A percentile compares a stretch with the other conserved stretches of the same genome.
Evolutionary conservation across 2,113 vertebrate genomes (phyloP).

Genomic region (Anolis sagrei): DNA sequence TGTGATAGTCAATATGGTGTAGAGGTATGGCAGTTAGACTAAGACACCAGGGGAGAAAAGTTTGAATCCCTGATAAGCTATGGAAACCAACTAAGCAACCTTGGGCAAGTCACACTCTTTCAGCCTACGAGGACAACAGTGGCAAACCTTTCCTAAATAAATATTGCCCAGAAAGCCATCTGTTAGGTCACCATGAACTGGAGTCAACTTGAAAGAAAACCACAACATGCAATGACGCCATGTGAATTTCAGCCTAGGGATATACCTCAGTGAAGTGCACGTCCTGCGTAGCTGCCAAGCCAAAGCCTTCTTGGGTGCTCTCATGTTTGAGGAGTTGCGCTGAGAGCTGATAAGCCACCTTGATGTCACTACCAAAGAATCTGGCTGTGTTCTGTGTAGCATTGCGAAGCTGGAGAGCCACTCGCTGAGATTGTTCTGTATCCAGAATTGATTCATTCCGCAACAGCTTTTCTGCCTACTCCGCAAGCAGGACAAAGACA

Average conservation of each 20-base stretch:
- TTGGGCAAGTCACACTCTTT: too few species aligned
- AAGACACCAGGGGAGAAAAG: too few species aligned
- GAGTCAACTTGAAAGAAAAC: too few species aligned
- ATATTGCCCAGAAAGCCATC: too few species aligned
- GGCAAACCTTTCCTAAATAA: too few species aligned
- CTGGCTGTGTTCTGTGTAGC: constrained; percentile 79
- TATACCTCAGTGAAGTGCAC: constrained; percentile 93
- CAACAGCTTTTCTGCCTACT: constrained; percentile 82
- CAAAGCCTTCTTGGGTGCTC: constrained; percentile 89
- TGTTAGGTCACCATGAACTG: too few species aligned
- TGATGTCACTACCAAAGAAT: constrained; percentile 91
- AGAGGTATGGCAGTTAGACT: too few species aligned
- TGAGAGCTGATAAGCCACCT: constrained; percentile 86
- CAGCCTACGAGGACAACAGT: too few species aligned
- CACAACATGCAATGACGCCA: background rate
- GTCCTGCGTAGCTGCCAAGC: constrained; percentile 91
- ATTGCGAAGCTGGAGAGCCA: constrained; percentile 83
- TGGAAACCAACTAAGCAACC: too few species aligned
- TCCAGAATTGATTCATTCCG: constrained; percentile 83
- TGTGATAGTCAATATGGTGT: too few species aligned
- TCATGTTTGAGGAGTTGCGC: constrained; percentile 86
- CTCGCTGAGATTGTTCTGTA: constrained; percentile 77
- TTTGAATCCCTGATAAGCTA: too few species aligned
- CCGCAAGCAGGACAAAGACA: background rate
- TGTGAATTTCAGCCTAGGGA: background rate